Percentiles rank a stretch among this genome's conserved stretches.
phyloP scores from a whole-genome alignment of 2,113 vertebrate genomes.

The Podiceps cristatus region DNA sequence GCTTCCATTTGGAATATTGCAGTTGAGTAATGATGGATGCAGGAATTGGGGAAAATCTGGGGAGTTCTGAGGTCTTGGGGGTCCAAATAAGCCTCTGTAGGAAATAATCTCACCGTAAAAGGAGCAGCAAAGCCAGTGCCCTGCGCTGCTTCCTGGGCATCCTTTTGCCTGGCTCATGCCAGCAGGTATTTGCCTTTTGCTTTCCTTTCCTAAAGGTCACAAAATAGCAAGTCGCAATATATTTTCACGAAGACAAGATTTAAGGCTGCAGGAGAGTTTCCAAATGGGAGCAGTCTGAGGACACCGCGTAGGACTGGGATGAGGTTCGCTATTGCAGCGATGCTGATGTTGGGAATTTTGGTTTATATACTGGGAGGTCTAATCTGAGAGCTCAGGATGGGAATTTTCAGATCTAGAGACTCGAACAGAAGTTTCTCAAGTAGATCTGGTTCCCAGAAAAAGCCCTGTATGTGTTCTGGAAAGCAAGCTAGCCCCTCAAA shows the following conservation, averaged over 20 bases:
- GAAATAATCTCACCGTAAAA: not conserved
- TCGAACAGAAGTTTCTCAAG: not conserved
- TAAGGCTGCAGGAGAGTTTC: not conserved
- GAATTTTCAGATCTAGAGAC: not conserved
- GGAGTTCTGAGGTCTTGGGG: not conserved
- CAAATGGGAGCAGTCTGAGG: fast-evolving
- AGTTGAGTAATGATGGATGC: not conserved
- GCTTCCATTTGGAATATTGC: not conserved
- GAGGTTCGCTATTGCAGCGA: not conserved
- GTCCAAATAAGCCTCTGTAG: not conserved
- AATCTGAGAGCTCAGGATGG: not conserved
- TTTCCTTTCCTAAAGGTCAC: not conserved
- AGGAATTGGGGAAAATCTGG: not conserved
- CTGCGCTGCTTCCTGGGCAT: fast-evolving
- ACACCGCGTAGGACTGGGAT: fast-evolving
- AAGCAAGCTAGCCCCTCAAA: not conserved
- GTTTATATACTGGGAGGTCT: not conserved
- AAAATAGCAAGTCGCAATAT: not conserved
- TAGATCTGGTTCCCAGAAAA: not conserved
- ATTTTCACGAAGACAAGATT: not conserved
- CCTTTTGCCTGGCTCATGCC: not conserved
- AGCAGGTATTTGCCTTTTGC: not conserved
- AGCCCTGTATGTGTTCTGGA: not conserved
- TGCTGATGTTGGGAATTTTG: not conserved
- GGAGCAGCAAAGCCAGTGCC: not conserved